A percentile compares a stretch with the other conserved stretches of the same genome.
phyloP scores from a whole-genome alignment of 2,113 vertebrate genomes.

The Phoxinus phoxinus region DNA sequence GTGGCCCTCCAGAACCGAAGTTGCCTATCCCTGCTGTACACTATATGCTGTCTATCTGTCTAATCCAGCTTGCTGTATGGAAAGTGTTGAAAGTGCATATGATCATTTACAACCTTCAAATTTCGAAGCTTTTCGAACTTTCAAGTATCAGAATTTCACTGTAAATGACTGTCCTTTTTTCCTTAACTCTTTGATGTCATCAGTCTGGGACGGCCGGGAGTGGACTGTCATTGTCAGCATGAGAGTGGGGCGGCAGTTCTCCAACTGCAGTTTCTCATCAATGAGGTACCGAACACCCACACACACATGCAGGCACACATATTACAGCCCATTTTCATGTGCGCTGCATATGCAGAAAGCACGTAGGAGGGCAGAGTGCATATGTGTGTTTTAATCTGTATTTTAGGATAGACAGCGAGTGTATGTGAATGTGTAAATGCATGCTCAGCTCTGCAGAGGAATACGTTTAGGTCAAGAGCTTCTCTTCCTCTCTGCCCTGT shows the following conservation, averaged over 20 bases:
- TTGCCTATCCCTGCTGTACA: no score
- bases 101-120: no score
- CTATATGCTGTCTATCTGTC: background rate
- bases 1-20: no score
- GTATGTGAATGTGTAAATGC: slow-evolving; percentile 18
- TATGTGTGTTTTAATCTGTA: slow-evolving; percentile 14
- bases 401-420: background rate
- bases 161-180: slow-evolving; percentile 60
- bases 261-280: slow-evolving; percentile 97
- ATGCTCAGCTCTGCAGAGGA: slow-evolving; percentile 31
- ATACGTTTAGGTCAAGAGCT: slow-evolving; percentile 48
- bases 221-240: slow-evolving; percentile 96
- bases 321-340: slow-evolving; percentile 23
- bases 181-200: slow-evolving; percentile 86
- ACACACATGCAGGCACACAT: slow-evolving; percentile 42
- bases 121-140: no score
- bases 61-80: background rate
- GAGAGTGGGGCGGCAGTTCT: slow-evolving; percentile 93
- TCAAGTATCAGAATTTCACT: slow-evolving; percentile 4
- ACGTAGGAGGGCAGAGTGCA: slow-evolving; percentile 28
- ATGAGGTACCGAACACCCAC: slow-evolving; percentile 85
- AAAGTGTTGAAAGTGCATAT: background rate
- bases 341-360: slow-evolving; percentile 23
- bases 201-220: slow-evolving; percentile 95
- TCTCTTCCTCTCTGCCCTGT: slow-evolving; percentile 16